Evolutionary conservation across 2,888 invertebrate genomes (phyloP), one percentile per base, ranked within the genome.

Genomic region (Tenthredo scrophulariae): DNA sequence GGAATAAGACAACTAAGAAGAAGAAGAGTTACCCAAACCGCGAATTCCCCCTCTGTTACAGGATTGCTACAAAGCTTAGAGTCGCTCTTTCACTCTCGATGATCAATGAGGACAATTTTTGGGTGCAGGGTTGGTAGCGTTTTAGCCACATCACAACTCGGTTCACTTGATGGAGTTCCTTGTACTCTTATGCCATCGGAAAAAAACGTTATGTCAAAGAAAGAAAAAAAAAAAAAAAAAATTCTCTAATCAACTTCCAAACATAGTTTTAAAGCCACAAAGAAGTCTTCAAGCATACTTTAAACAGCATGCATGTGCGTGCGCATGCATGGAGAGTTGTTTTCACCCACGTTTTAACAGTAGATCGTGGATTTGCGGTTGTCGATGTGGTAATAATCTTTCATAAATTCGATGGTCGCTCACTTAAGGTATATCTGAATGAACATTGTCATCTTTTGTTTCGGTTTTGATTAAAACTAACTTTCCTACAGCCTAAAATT

Each of bases 21-120:
- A 74, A 74, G 43, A 74, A 40, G 74, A 74, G 67, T 67, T 67
- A 67, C 5, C 74, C 74, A 22, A 74, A 43, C 74, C 40, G 10
- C 40, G 7, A 74, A 74, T 26, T 33, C 67, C 67, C 33, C 67
- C 7, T 33, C 33, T 67, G 10, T 18, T 67, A 22, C 7, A 33
- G 33, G 1, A 18, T 67, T 18, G 18, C 10, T 13, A 33, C 67
- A 67, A 26, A 67, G 33, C 33, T 67, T 33, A 18, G 33, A 67
- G 67, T 67, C 67, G 18, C 18, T 67, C 15, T 67, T 33, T 33
- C 67, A 67, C 18, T 67, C 67, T 18, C 15, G 6, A 33, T 67
- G 67, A 67, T 67, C 67, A 67, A 67, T 67, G 67, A 67, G 67
- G 67, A 67, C 67, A 67, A 33, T 67, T 67, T 67, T 67, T 7